Conservation (phyloP, 2,888 invertebrate species). For the Lysandra bellargus region DNA sequence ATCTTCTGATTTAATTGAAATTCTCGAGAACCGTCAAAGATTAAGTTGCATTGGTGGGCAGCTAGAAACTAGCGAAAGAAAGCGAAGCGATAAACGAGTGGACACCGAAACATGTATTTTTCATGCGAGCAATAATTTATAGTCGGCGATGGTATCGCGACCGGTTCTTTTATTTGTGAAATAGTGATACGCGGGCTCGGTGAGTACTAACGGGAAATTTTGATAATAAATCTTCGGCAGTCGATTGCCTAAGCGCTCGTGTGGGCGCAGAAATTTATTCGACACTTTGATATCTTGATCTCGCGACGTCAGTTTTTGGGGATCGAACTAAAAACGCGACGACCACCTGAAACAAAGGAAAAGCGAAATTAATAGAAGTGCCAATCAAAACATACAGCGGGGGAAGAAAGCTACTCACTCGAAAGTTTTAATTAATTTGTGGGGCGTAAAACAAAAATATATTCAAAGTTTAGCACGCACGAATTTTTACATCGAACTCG, state of each 20-base stretch:
- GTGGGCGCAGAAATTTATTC: constrained; percentile 77
- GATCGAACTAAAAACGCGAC: constrained; percentile 53
- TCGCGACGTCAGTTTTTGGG: constrained; percentile 53
- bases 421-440: constrained; percentile 25
- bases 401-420: background rate
- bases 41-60: background rate
- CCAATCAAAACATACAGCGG: constrained; percentile 58
- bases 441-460: constrained; percentile 20
- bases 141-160: constrained; percentile 78
- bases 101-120: constrained; percentile 75
- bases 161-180: constrained; percentile 80
- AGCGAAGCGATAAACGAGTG: constrained; percentile 74
- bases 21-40: background rate
- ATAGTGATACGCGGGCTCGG: constrained; percentile 79
- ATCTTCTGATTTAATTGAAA: background rate
- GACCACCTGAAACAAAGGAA: constrained; percentile 80
- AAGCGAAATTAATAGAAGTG: constrained; percentile 80
- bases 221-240: constrained; percentile 77
- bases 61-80: constrained; percentile 58
- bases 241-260: constrained; percentile 79
- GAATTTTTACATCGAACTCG: constrained; percentile 73
- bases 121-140: constrained; percentile 78
- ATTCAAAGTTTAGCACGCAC: constrained; percentile 52
- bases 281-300: constrained; percentile 77
- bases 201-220: constrained; percentile 80